These are phyloP conservation scores for Hermodice carunculata DNA, from an alignment of 2,888 invertebrate genomes.

Conservation along the genomic window DNA sequence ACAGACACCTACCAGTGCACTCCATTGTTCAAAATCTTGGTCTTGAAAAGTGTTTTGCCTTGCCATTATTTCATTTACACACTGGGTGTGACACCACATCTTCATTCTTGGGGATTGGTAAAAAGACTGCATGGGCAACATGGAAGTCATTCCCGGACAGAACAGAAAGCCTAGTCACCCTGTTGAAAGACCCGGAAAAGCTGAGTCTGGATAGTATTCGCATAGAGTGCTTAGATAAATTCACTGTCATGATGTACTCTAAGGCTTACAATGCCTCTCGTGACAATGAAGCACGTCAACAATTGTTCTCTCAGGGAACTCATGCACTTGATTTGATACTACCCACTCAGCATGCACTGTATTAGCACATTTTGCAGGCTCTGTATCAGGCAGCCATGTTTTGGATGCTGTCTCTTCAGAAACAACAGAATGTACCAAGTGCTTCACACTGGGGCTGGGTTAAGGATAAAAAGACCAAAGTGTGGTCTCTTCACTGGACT, in stretches of 20 bases:
- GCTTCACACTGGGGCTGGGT: neutral
- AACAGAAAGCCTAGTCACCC: neutral
- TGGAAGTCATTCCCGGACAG: neutral
- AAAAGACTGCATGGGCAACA: neutral
- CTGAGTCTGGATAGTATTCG: too few species aligned
- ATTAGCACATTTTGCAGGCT: neutral
- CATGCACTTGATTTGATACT: neutral
- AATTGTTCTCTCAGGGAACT: too few species aligned
- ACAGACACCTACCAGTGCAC: too few species aligned
- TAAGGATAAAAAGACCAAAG: neutral
- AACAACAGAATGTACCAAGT: neutral
- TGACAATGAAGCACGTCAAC: too few species aligned
- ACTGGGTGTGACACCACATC: too few species aligned
- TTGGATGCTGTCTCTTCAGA: too few species aligned
- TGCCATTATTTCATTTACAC: neutral
- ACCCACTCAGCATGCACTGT: neutral
- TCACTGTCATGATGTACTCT: neutral
- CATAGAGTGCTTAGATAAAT: too few species aligned
- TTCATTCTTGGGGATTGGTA: too few species aligned
- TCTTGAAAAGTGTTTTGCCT: neutral
- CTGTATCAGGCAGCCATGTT: neutral
- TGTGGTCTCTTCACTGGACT: too few species aligned
- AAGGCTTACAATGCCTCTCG: too few species aligned
- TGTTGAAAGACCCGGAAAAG: too few species aligned
- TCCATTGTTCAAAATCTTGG: neutral